A percentile compares a stretch with the other conserved stretches of the same genome.
These are phyloP conservation scores for Eupristina koningsbergeri DNA, from an alignment of 1,140 invertebrate genomes.

Conservation along the genomic window DNA sequence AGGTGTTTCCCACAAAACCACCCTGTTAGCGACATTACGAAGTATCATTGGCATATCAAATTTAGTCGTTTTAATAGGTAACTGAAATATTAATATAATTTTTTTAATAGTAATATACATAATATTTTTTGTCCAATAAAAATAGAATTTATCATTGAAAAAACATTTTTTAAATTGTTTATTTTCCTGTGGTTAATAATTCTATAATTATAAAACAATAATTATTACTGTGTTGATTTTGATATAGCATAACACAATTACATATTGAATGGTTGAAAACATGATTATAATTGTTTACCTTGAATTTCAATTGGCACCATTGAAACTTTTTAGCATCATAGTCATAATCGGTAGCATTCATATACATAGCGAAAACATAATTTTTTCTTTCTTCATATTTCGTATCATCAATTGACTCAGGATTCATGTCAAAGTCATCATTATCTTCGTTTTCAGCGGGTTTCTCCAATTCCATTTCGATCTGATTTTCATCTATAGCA, in stretches of 20 bases:
- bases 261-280: too few species aligned
- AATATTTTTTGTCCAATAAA: too few species aligned
- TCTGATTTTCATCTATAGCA: slow-evolving; percentile 69
- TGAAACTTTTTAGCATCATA: slow-evolving; percentile 81
- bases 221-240: too few species aligned
- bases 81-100: slow-evolving; percentile 64
- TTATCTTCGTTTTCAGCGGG: slow-evolving; percentile 69
- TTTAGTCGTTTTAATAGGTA: slow-evolving; percentile 79
- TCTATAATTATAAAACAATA: too few species aligned
- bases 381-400: slow-evolving; percentile 65
- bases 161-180: too few species aligned
- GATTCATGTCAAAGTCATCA: slow-evolving; percentile 47
- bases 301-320: slow-evolving; percentile 84
- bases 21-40: slow-evolving; percentile 80
- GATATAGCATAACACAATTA: too few species aligned
- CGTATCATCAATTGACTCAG: slow-evolving; percentile 60
- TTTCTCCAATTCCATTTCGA: slow-evolving; percentile 1
- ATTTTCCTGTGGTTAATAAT: too few species aligned
- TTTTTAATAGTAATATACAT: too few species aligned
- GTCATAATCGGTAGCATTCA: slow-evolving; percentile 78
- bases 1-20: slow-evolving; percentile 86
- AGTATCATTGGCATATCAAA: slow-evolving; percentile 87
- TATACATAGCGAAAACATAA: slow-evolving; percentile 66
- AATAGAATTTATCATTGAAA: too few species aligned
- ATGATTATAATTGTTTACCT: slow-evolving; percentile 70